Base-by-base conservation (phyloP, 2,113 vertebrate species). In the Desmodus rotundus region DNA sequence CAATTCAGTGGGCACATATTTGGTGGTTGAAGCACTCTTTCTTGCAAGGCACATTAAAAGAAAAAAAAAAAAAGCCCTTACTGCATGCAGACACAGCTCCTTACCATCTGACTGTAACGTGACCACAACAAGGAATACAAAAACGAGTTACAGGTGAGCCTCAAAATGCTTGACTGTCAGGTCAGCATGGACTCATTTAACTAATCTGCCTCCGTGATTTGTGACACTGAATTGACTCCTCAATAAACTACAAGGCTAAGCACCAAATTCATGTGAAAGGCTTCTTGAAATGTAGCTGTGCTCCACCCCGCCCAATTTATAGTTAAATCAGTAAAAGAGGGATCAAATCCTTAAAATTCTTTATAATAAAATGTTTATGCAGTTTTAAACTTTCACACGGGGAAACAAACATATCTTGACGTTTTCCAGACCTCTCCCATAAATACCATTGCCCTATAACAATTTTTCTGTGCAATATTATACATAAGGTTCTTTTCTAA, bases 281-380 rank as follows among this genome's bases (percentile, higher is more conserved):
- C 26, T 24, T 74, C 83, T 93, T 70, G 70, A 90, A 87, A 86
- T 67, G 43, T 65, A 91, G 28, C 19, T 50, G 3, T 10, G 54
- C 13, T 61, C 14, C 26, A 76, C 19, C 1, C 14, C 43, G 63
- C 11, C 8, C 43, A 95, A n/a, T 78, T 81, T 86, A 82, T 63
- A 97, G 41, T 68, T 88, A 89, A 91, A 87, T 72, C 89, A 92
- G 80, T 76, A 89, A 97, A 87, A 84, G 38, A 52, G 78, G 4
- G 9, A 86, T 47, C 11, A 73, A 93, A 61, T 22, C 15, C 50
- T 94, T 95, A 56, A 38, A 76, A 84, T 89, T 63, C 61, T 61
- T 82, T 82, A 56, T 54, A 84, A n/a, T 78, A 93, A 95, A 96
- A 84, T 56, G 36, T 33, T 91, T 83, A 63, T 31, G 43, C 19